Base-by-base conservation (phyloP, 2,888 invertebrate species). In the Rhabditoides inermis region DNA sequence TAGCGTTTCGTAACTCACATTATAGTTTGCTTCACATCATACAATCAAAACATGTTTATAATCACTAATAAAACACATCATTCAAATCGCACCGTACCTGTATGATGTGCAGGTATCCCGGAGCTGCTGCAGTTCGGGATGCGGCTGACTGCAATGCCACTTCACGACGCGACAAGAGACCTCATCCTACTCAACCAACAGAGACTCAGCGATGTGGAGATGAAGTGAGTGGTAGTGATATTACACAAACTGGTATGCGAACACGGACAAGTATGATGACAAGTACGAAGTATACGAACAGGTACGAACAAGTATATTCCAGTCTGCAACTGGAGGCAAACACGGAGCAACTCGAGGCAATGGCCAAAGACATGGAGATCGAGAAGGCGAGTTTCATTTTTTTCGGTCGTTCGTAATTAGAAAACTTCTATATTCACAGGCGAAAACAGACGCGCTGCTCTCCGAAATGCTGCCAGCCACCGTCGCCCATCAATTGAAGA, bases 381-480 rank as follows among this genome's bases (percentile, higher is more conserved):
- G n/a, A n/a, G n/a, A n/a, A n/a, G n/a, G n/a, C n/a, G n/a, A n/a
- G n/a, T n/a, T n/a, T n/a, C n/a, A n/a, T n/a, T n/a, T n/a, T n/a
- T n/a, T n/a, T 39, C 6, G 12, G 39, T n/a, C 5, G 28, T 5
- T 5, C 18, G 28, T 27, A 30, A 42, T 2, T 18, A 39, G 20
- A n/a, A 49, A 51, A 23, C 35, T 60, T 10, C 53, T 50, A 35
- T 6, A 42, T 26, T 77, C 77, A 52, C 77, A 77, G 48, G 55
- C 66, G 26, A 78, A 77, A 54, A 77, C 77, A 2, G 77, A 78
- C 51, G 67, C 69, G 12, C 59, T 78, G 4, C 62, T 78, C 25
- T 58, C 68, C 27, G 76, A 78, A 63, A 75, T 78, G 73, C 55
- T 77, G 32, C 77, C 77, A 2, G 57, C 65, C 25, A 72, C 77